These are phyloP conservation scores for Drosophila paulistorum DNA, from an alignment of 1,140 invertebrate genomes.

Conservation along the genomic window DNA sequence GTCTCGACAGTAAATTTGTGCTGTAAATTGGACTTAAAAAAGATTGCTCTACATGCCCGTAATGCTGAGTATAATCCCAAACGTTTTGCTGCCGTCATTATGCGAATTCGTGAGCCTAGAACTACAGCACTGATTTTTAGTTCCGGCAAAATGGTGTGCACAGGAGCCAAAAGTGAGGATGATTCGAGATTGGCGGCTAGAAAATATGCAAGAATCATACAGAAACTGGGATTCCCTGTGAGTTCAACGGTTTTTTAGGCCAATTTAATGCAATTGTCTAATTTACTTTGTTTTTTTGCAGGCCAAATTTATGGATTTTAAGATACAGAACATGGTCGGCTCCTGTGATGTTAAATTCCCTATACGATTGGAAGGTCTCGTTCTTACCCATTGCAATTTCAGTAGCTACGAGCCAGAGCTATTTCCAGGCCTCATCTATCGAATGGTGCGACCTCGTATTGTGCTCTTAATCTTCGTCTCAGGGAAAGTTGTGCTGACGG, in stretches of 20 bases:
- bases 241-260: slow-evolving; percentile 35
- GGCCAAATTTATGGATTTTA: slow-evolving; percentile 99
- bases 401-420: slow-evolving; percentile 97
- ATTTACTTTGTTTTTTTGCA: slow-evolving; percentile 84
- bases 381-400: slow-evolving; percentile 98
- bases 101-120: slow-evolving; percentile 99
- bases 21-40: slow-evolving; percentile 97
- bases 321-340: slow-evolving; percentile 99
- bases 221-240: slow-evolving; percentile 98
- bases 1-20: slow-evolving; percentile 99
- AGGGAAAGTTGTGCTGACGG: slow-evolving; percentile 98
- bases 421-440: slow-evolving; percentile 99
- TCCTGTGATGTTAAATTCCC: slow-evolving; percentile 99
- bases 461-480: slow-evolving; percentile 99
- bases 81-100: slow-evolving; percentile 99
- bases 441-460: slow-evolving; percentile 99
- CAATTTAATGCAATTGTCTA: neutral
- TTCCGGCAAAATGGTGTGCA: slow-evolving; percentile 99
- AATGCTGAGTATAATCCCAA: slow-evolving; percentile 99
- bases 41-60: slow-evolving; percentile 98
- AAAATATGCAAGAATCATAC: slow-evolving; percentile 99
- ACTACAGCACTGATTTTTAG: slow-evolving; percentile 99
- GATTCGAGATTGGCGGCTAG: slow-evolving; percentile 97
- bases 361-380: slow-evolving; percentile 97
- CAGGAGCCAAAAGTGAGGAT: slow-evolving; percentile 99